Conservation (phyloP, 1,140 invertebrate species). For the Calycopis cecrops region DNA sequence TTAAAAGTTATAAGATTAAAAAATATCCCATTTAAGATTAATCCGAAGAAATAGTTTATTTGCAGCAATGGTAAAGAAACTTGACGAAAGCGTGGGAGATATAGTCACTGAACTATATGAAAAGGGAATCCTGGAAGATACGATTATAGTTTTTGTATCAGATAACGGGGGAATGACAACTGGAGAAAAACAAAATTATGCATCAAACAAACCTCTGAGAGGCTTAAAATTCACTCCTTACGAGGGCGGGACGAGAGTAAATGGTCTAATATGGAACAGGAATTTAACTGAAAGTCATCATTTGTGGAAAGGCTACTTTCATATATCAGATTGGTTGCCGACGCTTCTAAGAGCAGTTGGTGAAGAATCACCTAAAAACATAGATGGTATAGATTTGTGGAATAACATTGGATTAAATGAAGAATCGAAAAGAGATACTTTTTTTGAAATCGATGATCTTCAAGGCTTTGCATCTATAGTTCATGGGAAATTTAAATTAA, state of each 20-base stretch:
- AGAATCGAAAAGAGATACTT: slow-evolving; percentile 37
- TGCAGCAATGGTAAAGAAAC: slow-evolving; percentile 89
- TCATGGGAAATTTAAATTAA: slow-evolving; percentile 48
- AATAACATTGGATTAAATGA: slow-evolving; percentile 39
- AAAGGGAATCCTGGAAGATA: slow-evolving; percentile 75
- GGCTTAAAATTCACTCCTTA: slow-evolving; percentile 88
- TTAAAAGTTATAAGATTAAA: too few species aligned
- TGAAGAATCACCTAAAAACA: slow-evolving; percentile 30
- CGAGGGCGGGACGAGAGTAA: slow-evolving; percentile 89
- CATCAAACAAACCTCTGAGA: slow-evolving; percentile 91
- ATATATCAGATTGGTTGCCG: slow-evolving; percentile 91
- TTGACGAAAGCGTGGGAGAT: slow-evolving; percentile 89
- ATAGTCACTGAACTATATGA: slow-evolving; percentile 66
- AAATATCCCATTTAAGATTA: too few species aligned
- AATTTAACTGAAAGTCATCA: slow-evolving; percentile 75
- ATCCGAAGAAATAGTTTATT: too few species aligned
- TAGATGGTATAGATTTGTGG: slow-evolving; percentile 58
- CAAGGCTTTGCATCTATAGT: slow-evolving; percentile 42
- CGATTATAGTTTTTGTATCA: slow-evolving; percentile 84
- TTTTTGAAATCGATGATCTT: slow-evolving; percentile 56
- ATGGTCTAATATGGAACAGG: slow-evolving; percentile 88
- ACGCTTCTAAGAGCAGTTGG: slow-evolving; percentile 76
- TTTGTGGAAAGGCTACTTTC: slow-evolving; percentile 85
- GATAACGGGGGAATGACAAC: slow-evolving; percentile 88
- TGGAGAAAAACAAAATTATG: slow-evolving; percentile 84